Percentiles rank a stretch among this genome's conserved stretches.
phyloP scores from a whole-genome alignment of 2,113 vertebrate genomes.

The Erythrocercus mccallii region DNA sequence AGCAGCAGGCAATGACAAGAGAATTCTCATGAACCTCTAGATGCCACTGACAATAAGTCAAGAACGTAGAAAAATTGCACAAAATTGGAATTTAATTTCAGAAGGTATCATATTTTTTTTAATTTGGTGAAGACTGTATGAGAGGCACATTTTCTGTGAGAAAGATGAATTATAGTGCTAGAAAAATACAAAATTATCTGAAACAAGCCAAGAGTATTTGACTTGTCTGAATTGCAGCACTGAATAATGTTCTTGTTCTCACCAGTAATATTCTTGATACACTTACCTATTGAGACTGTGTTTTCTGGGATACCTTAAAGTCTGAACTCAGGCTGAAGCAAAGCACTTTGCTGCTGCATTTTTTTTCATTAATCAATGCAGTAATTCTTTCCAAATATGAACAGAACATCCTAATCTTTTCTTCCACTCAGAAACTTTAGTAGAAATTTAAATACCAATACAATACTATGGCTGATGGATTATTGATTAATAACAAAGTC shows the following conservation, averaged over 20 bases:
- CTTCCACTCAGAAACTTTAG: neutral
- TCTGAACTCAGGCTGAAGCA: neutral
- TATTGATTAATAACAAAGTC: constrained; percentile 37
- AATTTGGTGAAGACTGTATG: neutral
- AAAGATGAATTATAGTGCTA: neutral
- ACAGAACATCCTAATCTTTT: neutral
- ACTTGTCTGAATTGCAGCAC: neutral
- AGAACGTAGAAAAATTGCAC: neutral
- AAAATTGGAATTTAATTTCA: neutral
- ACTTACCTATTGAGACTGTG: neutral
- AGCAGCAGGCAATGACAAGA: neutral
- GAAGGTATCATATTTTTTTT: neutral
- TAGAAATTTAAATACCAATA: neutral
- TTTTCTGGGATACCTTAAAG: neutral
- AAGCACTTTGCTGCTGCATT: neutral
- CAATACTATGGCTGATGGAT: neutral
- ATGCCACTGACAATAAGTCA: neutral
- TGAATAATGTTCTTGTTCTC: neutral
- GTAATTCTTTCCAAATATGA: neutral
- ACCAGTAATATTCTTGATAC: neutral
- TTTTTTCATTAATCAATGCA: neutral
- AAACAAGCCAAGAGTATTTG: neutral
- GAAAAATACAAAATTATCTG: neutral
- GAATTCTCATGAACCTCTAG: neutral
- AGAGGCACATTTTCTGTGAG: neutral